A percentile compares a stretch with the other conserved stretches of the same genome.
phyloP scores from a whole-genome alignment of 2,888 invertebrate genomes.

The Drosophila diplacantha region DNA sequence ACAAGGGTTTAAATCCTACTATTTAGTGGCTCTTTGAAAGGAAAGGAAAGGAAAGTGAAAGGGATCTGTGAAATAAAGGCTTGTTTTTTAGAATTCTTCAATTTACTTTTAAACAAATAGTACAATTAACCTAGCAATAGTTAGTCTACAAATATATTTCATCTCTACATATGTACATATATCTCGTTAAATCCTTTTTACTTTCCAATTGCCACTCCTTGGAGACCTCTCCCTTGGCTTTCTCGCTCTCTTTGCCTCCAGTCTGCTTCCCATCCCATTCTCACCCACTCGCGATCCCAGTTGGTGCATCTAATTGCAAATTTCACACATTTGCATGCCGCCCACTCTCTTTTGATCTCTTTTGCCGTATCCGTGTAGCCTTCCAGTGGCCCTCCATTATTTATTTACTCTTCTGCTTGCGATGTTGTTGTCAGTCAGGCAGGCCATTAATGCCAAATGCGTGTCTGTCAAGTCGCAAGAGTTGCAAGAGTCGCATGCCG shows the following conservation, averaged over 20 bases:
- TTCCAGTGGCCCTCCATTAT: slow-evolving; percentile 22
- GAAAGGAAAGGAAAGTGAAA: background rate
- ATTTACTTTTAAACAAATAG: background rate
- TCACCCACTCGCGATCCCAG: background rate
- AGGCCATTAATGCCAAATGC: slow-evolving; percentile 75
- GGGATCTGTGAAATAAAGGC: background rate
- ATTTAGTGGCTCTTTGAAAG: background rate
- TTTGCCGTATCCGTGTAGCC: slow-evolving; percentile 2
- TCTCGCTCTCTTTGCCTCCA: background rate
- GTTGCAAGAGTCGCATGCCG: slow-evolving; percentile 48
- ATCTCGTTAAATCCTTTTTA: background rate
- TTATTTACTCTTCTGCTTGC: slow-evolving; percentile 26
- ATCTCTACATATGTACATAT: background rate
- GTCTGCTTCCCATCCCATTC: background rate
- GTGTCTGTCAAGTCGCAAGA: slow-evolving; percentile 70
- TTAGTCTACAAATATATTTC: background rate
- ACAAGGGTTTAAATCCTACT: background rate
- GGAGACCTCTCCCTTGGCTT: background rate
- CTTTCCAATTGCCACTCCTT: slow-evolving; percentile 16
- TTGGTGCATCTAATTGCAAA: slow-evolving; percentile 28
- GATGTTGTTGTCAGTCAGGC: slow-evolving; percentile 56
- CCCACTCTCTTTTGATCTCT: slow-evolving; percentile 17
- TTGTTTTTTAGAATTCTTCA: background rate
- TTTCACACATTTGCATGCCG: slow-evolving; percentile 39
- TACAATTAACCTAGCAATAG: background rate